Evolutionary conservation across 2,888 invertebrate genomes (phyloP), one percentile per base, ranked within the genome.

Genomic region (Limenitis camilla): DNA sequence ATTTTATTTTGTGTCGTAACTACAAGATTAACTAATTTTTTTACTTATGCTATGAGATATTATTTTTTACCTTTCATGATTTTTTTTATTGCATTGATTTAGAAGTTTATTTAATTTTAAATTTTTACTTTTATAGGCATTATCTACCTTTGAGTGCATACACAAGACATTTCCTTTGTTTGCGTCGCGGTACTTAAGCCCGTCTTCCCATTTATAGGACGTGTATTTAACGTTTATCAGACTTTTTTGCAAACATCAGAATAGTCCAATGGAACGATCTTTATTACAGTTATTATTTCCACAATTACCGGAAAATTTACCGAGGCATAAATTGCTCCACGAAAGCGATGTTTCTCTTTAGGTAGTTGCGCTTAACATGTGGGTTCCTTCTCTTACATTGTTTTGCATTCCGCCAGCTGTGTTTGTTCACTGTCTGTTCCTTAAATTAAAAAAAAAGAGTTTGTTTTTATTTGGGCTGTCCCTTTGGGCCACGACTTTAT

Each of bases 381-480:
- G 59, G 52, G 53, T 74, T 52, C 40, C 69, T 74, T 66, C 67
- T 68, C 73, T 72, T 72, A 71, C 72, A 74, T 82, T 76, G 74
- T 85, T 86, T 87, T 85, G 81, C 84, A 85, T 87, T 84, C 85
- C 76, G 61, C 77, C 83, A 83, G 77, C 81, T 83, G 81, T 80
- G 82, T 83, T 85, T 81, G 83, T 76, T 86, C 86, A 84, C 85
- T 85, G 86, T 85, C 82, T 83, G 78, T 72, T 72, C 64, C 76
- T 85, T 79, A 79, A 83, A 80, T 80, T 77, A 74, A 81, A 82
- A 82, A n/a, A 67, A 80, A 80, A 75, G 68, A 71, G 70, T 77
- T 71, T 68, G 70, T 76, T 81, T 81, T 81, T 78, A 53, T 49
- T 32, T 11, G 31, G 39, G 44, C 50, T 72, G 80, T 83, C 78